Conservation (phyloP, 2,797 vertebrate species). For the Carcharodon carcharias region DNA sequence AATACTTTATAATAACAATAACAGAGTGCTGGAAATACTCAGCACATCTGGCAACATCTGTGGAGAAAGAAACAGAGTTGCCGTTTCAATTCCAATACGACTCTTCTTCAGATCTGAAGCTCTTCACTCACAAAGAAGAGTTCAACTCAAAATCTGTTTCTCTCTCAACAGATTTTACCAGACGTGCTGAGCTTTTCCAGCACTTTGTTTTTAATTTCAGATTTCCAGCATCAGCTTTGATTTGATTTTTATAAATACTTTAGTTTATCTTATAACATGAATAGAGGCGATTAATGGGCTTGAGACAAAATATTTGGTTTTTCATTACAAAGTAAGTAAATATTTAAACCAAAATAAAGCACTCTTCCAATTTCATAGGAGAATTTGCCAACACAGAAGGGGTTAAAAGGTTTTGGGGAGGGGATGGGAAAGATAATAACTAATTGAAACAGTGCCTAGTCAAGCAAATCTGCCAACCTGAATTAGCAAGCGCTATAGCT, state of each 20-base stretch:
- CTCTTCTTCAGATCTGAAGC: neutral
- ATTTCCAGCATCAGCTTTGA: neutral
- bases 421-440: constrained; percentile 27
- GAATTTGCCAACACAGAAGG: neutral
- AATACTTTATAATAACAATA: neutral
- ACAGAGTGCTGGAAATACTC: neutral
- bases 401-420: neutral
- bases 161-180: neutral
- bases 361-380: neutral
- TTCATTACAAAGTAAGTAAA: neutral
- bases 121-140: neutral
- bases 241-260: neutral
- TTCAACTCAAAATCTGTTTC: neutral
- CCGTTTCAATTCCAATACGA: neutral
- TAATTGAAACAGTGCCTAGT: constrained; percentile 47
- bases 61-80: neutral
- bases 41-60: neutral
- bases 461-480: constrained; percentile 70
- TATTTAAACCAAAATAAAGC: neutral
- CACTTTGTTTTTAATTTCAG: neutral
- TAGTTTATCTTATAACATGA: neutral
- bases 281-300: neutral
- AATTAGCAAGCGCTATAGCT: constrained; percentile 97
- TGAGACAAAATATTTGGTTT: neutral
- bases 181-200: neutral